phyloP scores from a whole-genome alignment of 1,140 invertebrate species.

The Latrodectus geometricus region DNA sequence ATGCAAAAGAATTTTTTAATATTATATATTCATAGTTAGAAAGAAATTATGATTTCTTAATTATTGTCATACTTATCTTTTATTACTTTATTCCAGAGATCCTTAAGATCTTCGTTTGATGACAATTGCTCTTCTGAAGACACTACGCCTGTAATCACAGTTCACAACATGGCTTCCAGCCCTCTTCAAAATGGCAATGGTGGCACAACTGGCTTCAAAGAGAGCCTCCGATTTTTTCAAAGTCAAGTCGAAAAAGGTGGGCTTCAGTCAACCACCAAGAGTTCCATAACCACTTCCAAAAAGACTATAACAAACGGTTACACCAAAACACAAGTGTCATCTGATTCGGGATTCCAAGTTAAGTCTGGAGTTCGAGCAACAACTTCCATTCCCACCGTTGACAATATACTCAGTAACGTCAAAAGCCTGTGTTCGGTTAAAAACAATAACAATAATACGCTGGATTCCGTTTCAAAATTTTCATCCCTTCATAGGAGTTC shows the following conservation, averaged over 20 bases:
- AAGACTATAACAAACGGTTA: background rate
- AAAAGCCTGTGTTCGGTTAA: conserved; percentile 23
- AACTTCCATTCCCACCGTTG: conserved; percentile 36
- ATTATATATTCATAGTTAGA: too few relatives aligned
- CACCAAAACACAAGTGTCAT: background rate
- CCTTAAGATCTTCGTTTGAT: conserved; percentile 44
- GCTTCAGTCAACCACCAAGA: background rate
- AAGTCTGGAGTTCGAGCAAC: background rate
- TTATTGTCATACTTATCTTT: too few relatives aligned
- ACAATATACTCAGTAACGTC: conserved; percentile 50
- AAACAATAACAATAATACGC: background rate
- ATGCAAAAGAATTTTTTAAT: too few relatives aligned
- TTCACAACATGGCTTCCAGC: conserved; percentile 36
- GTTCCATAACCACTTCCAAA: background rate
- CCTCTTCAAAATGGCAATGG: conserved; percentile 13
- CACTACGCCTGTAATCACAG: background rate
- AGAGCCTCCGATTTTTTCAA: conserved; percentile 50
- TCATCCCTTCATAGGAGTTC: conserved; percentile 9
- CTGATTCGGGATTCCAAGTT: background rate
- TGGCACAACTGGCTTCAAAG: conserved; percentile 28
- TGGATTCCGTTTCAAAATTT: background rate
- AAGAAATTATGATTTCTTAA: too few relatives aligned
- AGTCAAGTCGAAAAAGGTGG: conserved; percentile 39
- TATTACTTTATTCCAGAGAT: conserved; percentile 34
- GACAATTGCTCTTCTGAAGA: conserved; percentile 17